Base-by-base conservation (phyloP, 2,888 invertebrate genomes). In the Leuctra nigra region DNA sequence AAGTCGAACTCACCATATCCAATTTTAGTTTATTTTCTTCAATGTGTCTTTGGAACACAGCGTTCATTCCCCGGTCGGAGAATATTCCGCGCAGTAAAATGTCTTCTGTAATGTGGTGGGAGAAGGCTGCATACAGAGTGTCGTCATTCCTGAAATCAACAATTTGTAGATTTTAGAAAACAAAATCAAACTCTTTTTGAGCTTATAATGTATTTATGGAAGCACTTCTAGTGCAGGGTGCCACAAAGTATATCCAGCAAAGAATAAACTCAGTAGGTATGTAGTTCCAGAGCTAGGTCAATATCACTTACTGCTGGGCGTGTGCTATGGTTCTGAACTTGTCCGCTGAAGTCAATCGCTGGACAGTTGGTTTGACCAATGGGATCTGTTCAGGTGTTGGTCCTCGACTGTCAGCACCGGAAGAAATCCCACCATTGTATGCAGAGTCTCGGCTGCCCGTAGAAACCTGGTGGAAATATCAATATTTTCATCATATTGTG, bases 101-200 rank as follows among this genome's bases (percentile, higher is more conserved):
- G 62, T 80, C 80, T 64, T 76, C 75, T 0, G 80, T 80, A 35
- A 81, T 77, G 20, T 73, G 71, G 48, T 73, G 71, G 1, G 74
- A 63, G 59, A 76, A 76, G 57, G 70, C 70, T 0, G 71, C 66
- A 53, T 75, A 75, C 36, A 67, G 65, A 6, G 65, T 64, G 55
- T 72, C 70, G 35, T 65, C 62, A 24, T 63, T 63, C 47, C 65
- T 66, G 57, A 46, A 54, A 58, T n/a, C n/a, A n/a, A n/a, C n/a
- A n/a, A n/a, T n/a, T n/a, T n/a, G n/a, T n/a, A n/a, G n/a, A n/a
- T n/a, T n/a, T n/a, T n/a, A n/a, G n/a, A n/a, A n/a, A n/a, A n/a
- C n/a, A n/a, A n/a, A n/a, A n/a, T n/a, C n/a, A n/a, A n/a, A n/a
- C n/a, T n/a, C n/a, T n/a, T n/a, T n/a, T n/a, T n/a, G n/a, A n/a